phyloP scores from a whole-genome alignment of 2,113 vertebrate species.

The Candoia aspera region DNA sequence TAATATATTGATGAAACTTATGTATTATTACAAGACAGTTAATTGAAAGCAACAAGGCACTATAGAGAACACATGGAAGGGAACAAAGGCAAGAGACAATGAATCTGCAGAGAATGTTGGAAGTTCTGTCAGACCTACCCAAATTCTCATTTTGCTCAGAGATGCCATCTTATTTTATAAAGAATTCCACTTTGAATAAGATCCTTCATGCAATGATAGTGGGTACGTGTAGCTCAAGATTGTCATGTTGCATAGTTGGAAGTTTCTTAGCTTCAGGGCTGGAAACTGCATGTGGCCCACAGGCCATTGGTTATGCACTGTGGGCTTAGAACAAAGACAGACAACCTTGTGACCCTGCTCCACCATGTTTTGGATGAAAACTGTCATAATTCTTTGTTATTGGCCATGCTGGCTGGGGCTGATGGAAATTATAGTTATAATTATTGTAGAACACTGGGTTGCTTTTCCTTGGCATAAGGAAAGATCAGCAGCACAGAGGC shows the following conservation, averaged over 20 bases:
- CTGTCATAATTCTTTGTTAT: background rate
- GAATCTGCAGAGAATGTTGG: background rate
- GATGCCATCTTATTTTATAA: background rate
- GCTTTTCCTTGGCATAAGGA: background rate
- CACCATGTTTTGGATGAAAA: background rate
- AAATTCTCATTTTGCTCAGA: background rate
- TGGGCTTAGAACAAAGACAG: background rate
- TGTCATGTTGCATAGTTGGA: background rate
- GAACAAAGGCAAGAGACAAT: too few relatives aligned
- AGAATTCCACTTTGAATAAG: background rate
- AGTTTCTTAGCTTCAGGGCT: background rate
- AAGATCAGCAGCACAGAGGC: background rate
- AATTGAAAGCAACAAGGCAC: background rate
- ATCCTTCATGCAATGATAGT: background rate
- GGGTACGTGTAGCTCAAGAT: background rate
- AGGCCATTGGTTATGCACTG: background rate
- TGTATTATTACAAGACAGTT: background rate
- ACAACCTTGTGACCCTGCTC: background rate
- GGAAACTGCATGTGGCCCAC: background rate
- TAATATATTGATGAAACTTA: too few relatives aligned
- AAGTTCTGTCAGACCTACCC: background rate
- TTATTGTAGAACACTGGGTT: background rate
- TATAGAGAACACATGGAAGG: background rate
- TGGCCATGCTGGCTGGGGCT: background rate
- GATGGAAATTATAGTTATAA: background rate